Base-by-base conservation (phyloP, 2,113 vertebrate genomes). In the Odontophorus gujanensis region DNA sequence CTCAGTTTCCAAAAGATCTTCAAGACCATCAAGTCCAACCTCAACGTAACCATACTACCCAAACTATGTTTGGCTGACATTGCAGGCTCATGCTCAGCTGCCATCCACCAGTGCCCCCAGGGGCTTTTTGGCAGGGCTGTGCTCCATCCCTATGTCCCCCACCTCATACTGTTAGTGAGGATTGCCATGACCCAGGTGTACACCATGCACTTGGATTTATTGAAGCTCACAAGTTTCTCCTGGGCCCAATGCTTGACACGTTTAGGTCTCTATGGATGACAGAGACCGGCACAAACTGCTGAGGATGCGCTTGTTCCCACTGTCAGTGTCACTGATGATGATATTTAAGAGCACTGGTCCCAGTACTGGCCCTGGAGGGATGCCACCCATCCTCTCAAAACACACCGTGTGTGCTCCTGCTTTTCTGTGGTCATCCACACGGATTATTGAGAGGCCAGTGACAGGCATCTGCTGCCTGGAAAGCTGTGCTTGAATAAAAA, bases 401-500 rank as follows among this genome's bases (percentile, higher is more conserved):
- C 0, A 0, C 59, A 48, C 7, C 61, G 58, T 43, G 40, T 71
- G 53, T 12, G 32, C 47, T 93, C 26, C 26, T 67, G 68, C 47
- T 32, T 55, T 59, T 75, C 65, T 72, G 43, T 55, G 69, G 25
- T 59, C 86, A 53, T 85, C 58, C 38, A 76, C 71, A 62, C 82
- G 74, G 68, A 81, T 90, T 81, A 85, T 81, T 76, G 43, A 55
- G 80, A 74, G 79, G 79, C 50, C 43, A 22, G 30, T 85, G 79
- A 74, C 59, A 92, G 85, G 43, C 59, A 80, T 80, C 68, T 93
- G 85, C 76, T 88, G 92, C 72, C 85, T 85, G 83, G 68, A 51
- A 90, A 81, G 51, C 2, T 62, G n/a, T 69, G 42, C 40, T 86
- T 78, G 65, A 40, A 12, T 30, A 28, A 81, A 17, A 81, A 83